phyloP scores from a whole-genome alignment of 2,888 invertebrate genomes.

The Hipparchia semele region DNA sequence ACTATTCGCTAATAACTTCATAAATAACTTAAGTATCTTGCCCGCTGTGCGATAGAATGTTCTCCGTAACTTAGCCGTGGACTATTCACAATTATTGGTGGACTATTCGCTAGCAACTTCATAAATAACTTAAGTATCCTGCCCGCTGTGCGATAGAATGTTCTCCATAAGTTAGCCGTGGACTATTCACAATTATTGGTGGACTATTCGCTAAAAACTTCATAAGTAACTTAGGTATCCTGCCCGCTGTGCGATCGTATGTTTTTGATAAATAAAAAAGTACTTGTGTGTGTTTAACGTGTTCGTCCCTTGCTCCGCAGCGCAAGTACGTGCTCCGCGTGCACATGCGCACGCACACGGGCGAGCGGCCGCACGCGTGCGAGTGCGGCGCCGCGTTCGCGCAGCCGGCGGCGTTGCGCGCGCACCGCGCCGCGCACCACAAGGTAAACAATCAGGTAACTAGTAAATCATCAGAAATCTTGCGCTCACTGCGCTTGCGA shows the following conservation, averaged over 20 bases:
- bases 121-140: slow-evolving; percentile 11
- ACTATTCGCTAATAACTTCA: not conserved
- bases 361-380: slow-evolving; percentile 39
- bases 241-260: slow-evolving; percentile 41
- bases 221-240: slow-evolving; percentile 14
- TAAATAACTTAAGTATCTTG: slow-evolving; percentile 29
- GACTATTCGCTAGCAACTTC: no score
- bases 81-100: not conserved
- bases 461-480: no score
- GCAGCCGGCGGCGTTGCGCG: slow-evolving; percentile 34
- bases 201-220: not conserved
- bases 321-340: slow-evolving; percentile 36
- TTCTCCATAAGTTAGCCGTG: slow-evolving; percentile 32
- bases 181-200: not conserved
- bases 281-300: not conserved
- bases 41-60: slow-evolving; percentile 40
- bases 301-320: slow-evolving; percentile 14
- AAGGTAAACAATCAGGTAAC: slow-evolving; percentile 29
- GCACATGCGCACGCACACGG: slow-evolving; percentile 39
- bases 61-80: slow-evolving; percentile 30
- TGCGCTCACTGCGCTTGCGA: not conserved
- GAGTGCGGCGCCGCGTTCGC: slow-evolving; percentile 39
- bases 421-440: slow-evolving; percentile 36
- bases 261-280: slow-evolving; percentile 16
- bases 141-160: slow-evolving; percentile 39